phyloP scores from a whole-genome alignment of 2,888 invertebrate species.

The Xestia ashworthii region DNA sequence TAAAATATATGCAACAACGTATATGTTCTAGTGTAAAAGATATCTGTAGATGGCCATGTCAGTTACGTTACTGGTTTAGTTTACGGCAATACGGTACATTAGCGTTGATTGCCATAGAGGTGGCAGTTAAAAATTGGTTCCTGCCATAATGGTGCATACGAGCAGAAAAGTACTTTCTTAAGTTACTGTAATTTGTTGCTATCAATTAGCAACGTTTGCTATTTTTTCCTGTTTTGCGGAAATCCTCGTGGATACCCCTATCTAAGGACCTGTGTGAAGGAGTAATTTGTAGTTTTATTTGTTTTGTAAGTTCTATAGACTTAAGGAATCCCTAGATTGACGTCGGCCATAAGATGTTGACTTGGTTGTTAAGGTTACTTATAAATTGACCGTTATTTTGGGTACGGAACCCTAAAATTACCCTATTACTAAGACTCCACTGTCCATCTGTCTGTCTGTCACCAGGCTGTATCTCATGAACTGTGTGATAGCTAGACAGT shows the following conservation, averaged over 20 bases:
- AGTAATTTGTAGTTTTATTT: neutral
- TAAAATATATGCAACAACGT: neutral
- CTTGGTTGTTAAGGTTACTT: neutral
- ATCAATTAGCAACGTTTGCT: neutral
- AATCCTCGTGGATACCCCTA: neutral
- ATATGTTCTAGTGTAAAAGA: neutral
- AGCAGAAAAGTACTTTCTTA: neutral
- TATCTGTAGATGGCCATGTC: neutral
- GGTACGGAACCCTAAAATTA: no score
- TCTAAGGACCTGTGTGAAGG: neutral
- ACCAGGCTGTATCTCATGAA: no score
- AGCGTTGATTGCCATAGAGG: neutral
- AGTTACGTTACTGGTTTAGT: neutral
- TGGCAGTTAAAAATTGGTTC: neutral
- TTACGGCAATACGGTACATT: neutral
- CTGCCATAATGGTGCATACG: neutral
- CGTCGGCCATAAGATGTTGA: neutral
- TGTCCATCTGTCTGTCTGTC: no score
- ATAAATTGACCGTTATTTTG: neutral
- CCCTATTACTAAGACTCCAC: no score
- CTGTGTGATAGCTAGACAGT: no score
- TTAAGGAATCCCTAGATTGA: neutral
- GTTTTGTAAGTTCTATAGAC: neutral
- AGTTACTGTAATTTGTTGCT: neutral
- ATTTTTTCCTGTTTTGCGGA: neutral